Base-by-base conservation (phyloP, 2,888 invertebrate genomes). In the Drosophila acutilabella region DNA sequence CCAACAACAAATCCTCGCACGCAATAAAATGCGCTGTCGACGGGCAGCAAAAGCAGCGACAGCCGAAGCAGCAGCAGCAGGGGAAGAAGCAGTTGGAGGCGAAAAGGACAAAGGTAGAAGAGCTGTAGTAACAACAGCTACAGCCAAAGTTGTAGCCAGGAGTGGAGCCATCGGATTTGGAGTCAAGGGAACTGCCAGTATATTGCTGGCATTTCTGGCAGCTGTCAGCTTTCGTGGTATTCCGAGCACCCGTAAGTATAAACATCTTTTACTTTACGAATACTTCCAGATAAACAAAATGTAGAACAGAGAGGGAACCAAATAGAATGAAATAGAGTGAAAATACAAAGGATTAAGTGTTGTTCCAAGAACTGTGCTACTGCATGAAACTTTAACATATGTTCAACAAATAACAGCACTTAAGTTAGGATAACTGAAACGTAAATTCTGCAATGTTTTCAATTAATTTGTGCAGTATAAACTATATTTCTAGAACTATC, bases 151-250 rank as follows among this genome's bases (percentile, higher is more conserved):
- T 60, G 71, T 51, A 41, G 71, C 33, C 45, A 64, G 60, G 20
- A 51, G 48, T 36, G 60, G 36, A 48, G 44, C 10, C 51, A 30
- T 18, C 54, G 59, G 77, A 67, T 72, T 77, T 57, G 57, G 66
- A 67, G 57, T 42, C 70, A 67, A 30, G 68, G 70, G 84, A 65
- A 66, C 65, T 71, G 72, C 50, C 86, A 64, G 74, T 71, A 61
- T 74, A 47, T 66, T 86, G 57, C 71, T 88, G 74, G 88, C 86
- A 82, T 88, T 84, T 80, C 83, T 86, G 88, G 86, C 84, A 84
- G 84, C 84, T 84, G 84, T 85, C 84, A 84, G 86, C 86, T 82
- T 75, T 72, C 70, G 75, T 72, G 86, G 86, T 72, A 86, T 88
- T 75, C 64, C 50, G 42, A 78, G 67, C 60, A 56, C 68, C 71